phyloP scores from a whole-genome alignment of 2,888 invertebrate genomes.

The Xestia ashworthii region DNA sequence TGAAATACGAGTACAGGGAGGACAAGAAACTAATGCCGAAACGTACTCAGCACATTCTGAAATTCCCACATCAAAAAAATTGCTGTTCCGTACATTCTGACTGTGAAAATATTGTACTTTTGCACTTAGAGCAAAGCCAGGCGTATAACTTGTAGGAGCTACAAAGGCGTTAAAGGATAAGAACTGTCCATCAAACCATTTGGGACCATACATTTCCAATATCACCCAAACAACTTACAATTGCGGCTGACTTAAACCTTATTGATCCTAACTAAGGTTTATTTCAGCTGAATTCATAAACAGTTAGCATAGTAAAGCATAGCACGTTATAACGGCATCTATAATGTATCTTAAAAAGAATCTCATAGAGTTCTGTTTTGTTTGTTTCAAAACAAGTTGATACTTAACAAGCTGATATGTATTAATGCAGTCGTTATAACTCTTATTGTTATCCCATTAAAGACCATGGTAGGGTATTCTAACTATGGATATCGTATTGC shows the following conservation, averaged over 20 bases:
- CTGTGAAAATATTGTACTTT: too few relatives aligned
- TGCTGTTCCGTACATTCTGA: too few relatives aligned
- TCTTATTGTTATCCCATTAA: not conserved
- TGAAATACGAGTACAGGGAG: too few relatives aligned
- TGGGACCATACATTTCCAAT: slow-evolving; percentile 29
- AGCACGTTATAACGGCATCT: slow-evolving; percentile 13
- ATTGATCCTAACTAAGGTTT: not conserved
- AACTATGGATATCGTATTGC: not conserved
- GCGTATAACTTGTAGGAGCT: not conserved
- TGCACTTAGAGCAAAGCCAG: slow-evolving; percentile 15
- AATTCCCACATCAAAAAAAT: too few relatives aligned
- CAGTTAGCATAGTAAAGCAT: slow-evolving; percentile 2
- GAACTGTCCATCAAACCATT: slow-evolving; percentile 61
- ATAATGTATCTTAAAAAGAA: slow-evolving; percentile 9
- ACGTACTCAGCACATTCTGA: too few relatives aligned
- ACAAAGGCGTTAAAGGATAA: slow-evolving; percentile 40
- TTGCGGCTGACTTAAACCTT: not conserved
- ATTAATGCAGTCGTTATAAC: not conserved
- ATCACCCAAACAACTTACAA: not conserved
- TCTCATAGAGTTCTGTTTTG: slow-evolving; percentile 16
- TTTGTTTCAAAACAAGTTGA: not conserved
- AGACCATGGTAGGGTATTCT: not conserved
- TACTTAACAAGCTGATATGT: not conserved
- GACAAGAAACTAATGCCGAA: too few relatives aligned
- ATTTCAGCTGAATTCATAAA: slow-evolving; percentile 13